Evolutionary conservation across 2,888 invertebrate genomes (phyloP).

Genomic region (Nezara viridula): DNA sequence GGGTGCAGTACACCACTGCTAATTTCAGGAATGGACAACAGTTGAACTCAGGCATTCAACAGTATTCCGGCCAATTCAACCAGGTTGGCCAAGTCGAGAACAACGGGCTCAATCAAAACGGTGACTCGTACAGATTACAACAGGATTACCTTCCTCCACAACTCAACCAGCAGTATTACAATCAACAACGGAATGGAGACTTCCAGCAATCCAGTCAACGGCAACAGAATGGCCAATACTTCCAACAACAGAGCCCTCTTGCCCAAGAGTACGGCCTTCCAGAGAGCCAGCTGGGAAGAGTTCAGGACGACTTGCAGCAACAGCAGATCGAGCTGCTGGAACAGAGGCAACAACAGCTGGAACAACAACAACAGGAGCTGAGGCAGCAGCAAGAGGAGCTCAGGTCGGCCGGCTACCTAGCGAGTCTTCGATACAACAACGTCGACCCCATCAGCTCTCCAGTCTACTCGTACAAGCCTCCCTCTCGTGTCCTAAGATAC

Average conservation of each 20-base stretch:
- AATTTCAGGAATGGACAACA: not conserved
- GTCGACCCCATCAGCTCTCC: not conserved
- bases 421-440: not conserved
- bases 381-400: constrained; percentile 23
- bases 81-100: not conserved
- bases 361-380: constrained; percentile 1
- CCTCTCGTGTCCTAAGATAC: constrained; percentile 8
- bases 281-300: not conserved
- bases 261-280: constrained; percentile 33
- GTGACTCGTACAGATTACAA: not conserved
- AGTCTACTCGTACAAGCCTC: not conserved
- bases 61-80: constrained; percentile 10
- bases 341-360: constrained; percentile 36
- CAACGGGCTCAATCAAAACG: not conserved
- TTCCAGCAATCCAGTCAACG: not conserved
- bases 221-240: not conserved
- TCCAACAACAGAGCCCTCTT: not conserved
- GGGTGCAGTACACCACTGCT: not conserved
- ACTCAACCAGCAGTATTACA: not conserved
- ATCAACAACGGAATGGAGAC: not conserved
- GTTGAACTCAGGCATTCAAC: not conserved
- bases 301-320: not conserved
- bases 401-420: not conserved
- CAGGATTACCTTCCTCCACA: not conserved
- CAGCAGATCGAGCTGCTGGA: constrained; percentile 1